Percentiles rank a stretch among this genome's conserved stretches.
phyloP scores from a whole-genome alignment of 2,113 vertebrate genomes.

The Phalacrocorax pelagicus region DNA sequence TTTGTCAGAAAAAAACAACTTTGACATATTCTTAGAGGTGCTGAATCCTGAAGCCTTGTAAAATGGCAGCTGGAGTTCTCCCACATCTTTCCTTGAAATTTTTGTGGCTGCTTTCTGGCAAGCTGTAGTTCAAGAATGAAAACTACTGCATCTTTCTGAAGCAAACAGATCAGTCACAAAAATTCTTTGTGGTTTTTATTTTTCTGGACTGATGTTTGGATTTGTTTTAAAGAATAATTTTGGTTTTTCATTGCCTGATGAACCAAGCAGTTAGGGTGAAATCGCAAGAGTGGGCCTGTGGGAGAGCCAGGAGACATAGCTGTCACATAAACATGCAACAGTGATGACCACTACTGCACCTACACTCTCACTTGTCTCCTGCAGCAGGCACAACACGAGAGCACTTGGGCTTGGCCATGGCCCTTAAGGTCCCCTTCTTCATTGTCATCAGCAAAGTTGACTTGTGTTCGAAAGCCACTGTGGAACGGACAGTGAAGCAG shows the following conservation, averaged over 20 bases:
- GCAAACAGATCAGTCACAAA: background rate
- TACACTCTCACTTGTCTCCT: slow-evolving; percentile 31
- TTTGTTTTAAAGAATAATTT: background rate
- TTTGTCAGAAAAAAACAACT: background rate
- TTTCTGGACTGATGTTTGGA: background rate
- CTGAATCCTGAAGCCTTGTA: background rate
- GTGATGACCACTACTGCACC: background rate
- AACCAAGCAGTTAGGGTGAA: background rate
- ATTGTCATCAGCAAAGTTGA: slow-evolving; percentile 97
- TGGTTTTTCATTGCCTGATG: background rate
- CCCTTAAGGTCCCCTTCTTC: slow-evolving; percentile 97
- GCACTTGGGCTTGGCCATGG: slow-evolving; percentile 95
- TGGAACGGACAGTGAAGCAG: slow-evolving; percentile 95
- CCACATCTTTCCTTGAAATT: background rate
- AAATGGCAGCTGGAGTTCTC: background rate
- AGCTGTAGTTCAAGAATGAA: background rate
- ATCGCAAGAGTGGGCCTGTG: background rate
- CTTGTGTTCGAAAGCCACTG: slow-evolving; percentile 88
- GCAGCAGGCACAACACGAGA: slow-evolving; percentile 93
- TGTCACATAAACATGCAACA: background rate
- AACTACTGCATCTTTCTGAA: background rate
- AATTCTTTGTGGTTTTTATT: background rate
- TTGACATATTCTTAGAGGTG: background rate
- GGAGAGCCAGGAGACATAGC: background rate
- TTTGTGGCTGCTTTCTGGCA: background rate